Evolutionary conservation across 2,113 vertebrate species (phyloP).

Genomic region (Chlorodrepanis virens): DNA sequence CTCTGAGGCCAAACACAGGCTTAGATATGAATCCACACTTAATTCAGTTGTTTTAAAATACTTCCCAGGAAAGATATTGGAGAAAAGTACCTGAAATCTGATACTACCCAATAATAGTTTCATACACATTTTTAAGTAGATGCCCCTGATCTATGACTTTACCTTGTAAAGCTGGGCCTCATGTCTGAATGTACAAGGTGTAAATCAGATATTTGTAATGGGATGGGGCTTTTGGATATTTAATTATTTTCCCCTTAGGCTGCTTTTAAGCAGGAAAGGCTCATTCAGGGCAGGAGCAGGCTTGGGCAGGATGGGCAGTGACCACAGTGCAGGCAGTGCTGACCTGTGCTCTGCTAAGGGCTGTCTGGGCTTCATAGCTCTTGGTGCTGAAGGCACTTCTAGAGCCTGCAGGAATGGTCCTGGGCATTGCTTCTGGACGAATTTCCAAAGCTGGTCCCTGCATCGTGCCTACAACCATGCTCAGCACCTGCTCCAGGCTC

Average conservation of each 20-base stretch:
- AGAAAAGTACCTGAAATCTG: background rate
- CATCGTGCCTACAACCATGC: background rate
- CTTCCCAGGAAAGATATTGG: background rate
- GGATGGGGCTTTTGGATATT: background rate
- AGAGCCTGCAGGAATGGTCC: background rate
- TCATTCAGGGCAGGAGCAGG: background rate
- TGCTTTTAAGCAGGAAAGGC: background rate
- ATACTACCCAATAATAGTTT: background rate
- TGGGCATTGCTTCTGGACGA: background rate
- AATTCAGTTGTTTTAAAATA: background rate
- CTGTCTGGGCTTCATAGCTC: background rate
- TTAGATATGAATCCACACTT: background rate
- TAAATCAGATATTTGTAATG: background rate
- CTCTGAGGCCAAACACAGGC: background rate
- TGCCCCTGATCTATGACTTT: background rate
- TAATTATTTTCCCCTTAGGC: background rate
- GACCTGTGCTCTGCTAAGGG: background rate
- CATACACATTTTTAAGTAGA: background rate
- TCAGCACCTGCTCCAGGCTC: background rate
- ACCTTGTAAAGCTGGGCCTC: background rate
- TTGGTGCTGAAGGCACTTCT: background rate
- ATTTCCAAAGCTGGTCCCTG: background rate
- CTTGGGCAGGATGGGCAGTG: background rate
- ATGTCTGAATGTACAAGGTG: background rate
- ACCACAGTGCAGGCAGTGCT: background rate